Percentiles rank a stretch among this genome's conserved stretches.
These are phyloP conservation scores for Miniopterus natalensis DNA, from an alignment of 2,113 vertebrate species.

Conservation along the genomic window DNA sequence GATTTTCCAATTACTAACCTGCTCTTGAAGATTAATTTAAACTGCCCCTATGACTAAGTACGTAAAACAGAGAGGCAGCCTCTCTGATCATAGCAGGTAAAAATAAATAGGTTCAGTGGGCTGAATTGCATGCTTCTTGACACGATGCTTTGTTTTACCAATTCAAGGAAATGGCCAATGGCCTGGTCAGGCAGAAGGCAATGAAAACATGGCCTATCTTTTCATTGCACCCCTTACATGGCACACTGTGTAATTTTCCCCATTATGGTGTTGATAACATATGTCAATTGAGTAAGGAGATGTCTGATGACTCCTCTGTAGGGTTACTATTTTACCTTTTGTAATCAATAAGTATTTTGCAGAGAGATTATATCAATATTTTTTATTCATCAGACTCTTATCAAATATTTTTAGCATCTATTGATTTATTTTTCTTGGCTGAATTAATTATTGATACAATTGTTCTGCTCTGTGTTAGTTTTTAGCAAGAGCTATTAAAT, in stretches of 20 bases:
- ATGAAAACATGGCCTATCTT: neutral
- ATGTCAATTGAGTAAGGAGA: neutral
- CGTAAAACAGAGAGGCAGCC: neutral
- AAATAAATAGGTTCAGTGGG: neutral
- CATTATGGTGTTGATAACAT: neutral
- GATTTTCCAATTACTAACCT: neutral
- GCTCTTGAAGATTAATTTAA: neutral
- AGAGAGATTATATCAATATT: neutral
- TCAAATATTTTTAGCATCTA: neutral
- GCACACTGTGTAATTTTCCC: neutral
- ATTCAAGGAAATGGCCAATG: neutral
- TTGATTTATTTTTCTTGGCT: neutral
- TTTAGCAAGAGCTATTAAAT: neutral
- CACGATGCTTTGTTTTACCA: neutral
- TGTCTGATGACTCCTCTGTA: neutral
- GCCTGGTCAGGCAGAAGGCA: neutral
- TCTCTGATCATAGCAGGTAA: neutral
- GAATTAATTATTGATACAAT: neutral
- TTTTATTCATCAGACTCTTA: neutral
- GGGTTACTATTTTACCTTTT: neutral
- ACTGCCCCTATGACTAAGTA: neutral
- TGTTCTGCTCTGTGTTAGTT: neutral
- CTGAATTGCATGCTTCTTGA: neutral
- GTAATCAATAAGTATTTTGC: neutral
- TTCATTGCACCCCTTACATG: neutral